Conservation (phyloP, 2,113 vertebrate species). For the Chitala chitala region DNA sequence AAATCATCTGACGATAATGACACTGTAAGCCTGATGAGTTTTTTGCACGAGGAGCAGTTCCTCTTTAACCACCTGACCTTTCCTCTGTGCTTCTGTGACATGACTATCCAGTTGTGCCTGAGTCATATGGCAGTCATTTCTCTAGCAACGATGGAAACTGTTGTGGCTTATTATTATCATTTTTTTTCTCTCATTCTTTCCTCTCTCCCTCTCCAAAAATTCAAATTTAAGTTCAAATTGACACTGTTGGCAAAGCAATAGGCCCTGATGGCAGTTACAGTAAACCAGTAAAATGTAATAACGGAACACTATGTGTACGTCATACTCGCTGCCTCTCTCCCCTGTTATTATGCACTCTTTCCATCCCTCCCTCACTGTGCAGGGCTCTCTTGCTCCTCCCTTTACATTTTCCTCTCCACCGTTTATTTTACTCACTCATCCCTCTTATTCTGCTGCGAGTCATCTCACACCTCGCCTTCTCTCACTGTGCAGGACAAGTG, state of each 20-base stretch:
- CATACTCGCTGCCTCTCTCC: slow-evolving; percentile 31
- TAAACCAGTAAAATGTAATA: slow-evolving; percentile 43
- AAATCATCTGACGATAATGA: no score
- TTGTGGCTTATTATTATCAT: slow-evolving; percentile 32
- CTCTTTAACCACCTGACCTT: no score
- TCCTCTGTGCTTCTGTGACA: no score
- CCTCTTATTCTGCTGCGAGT: slow-evolving; percentile 34
- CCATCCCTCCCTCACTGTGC: background rate
- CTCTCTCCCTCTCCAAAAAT: slow-evolving; percentile 43
- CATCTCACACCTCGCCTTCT: slow-evolving; percentile 34
- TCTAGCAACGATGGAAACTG: slow-evolving; percentile 28
- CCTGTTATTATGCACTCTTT: slow-evolving; percentile 20
- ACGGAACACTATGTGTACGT: slow-evolving; percentile 48
- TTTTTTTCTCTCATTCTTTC: slow-evolving; percentile 29
- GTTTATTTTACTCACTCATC: slow-evolving; percentile 5
- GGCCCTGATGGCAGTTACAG: background rate
- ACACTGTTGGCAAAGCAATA: slow-evolving; percentile 24
- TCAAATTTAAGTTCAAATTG: slow-evolving; percentile 35
- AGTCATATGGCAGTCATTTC: slow-evolving; percentile 42
- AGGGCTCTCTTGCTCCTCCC: slow-evolving; percentile 29
- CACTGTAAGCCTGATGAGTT: no score
- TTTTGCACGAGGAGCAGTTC: background rate
- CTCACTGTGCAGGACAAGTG: slow-evolving; percentile 59
- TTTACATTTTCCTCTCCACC: slow-evolving; percentile 36
- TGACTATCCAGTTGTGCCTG: no score